Evolutionary conservation across 2,888 invertebrate genomes (phyloP).

Genomic region (Venusia cambrica): DNA sequence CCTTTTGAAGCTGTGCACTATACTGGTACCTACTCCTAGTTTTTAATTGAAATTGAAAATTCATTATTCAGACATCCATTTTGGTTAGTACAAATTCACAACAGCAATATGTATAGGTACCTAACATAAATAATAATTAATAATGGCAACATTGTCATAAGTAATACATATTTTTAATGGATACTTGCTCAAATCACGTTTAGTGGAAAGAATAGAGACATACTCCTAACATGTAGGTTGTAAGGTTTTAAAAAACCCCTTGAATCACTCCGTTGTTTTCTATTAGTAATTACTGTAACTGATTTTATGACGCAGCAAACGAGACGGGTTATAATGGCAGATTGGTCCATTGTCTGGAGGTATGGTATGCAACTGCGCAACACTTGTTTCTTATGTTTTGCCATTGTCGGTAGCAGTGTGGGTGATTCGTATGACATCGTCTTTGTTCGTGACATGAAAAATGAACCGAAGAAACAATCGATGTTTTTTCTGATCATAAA

Average conservation of each 20-base stretch:
- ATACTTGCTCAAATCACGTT: no score
- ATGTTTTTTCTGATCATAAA: slow-evolving; percentile 15
- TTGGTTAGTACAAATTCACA: no score
- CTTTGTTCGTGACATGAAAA: slow-evolving; percentile 29
- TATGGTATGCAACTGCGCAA: slow-evolving; percentile 64
- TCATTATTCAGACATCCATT: no score
- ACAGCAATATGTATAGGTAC: no score
- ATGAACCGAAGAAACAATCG: slow-evolving; percentile 21
- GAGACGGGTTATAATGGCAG: slow-evolving; percentile 49
- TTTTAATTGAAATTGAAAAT: no score
- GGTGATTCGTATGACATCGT: slow-evolving; percentile 46
- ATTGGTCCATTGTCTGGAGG: slow-evolving; percentile 62
- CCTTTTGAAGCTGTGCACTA: no score
- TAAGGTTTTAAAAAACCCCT: no score
- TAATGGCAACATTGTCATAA: no score
- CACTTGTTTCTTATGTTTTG: slow-evolving; percentile 44
- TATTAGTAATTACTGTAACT: slow-evolving; percentile 51
- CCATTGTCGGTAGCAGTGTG: slow-evolving; percentile 54
- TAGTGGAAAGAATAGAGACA: no score
- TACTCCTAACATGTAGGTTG: no score
- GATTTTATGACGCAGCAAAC: slow-evolving; percentile 43
- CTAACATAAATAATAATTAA: no score
- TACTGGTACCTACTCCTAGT: no score
- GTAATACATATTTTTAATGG: slow-evolving; percentile 39
- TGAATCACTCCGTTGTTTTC: slow-evolving; percentile 54